These are phyloP conservation scores for Agrotis exclamationis DNA, from an alignment of 2,888 invertebrate genomes.

Conservation along the genomic window DNA sequence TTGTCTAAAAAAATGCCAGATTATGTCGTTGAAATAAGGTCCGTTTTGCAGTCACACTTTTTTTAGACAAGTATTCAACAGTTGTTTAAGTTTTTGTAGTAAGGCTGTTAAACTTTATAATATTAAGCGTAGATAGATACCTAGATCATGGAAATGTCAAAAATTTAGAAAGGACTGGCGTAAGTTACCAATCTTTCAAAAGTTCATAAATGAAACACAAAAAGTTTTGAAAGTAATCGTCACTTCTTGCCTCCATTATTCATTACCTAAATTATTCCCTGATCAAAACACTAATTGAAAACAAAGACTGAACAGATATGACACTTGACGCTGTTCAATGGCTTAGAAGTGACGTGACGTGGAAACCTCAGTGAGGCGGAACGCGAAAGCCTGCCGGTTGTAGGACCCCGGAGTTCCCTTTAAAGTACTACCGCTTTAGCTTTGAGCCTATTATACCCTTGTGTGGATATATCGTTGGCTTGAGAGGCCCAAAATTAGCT, in stretches of 20 bases:
- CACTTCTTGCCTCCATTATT: background rate
- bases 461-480: constrained; percentile 13
- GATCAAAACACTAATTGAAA: constrained; percentile 13
- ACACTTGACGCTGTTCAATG: constrained; percentile 56
- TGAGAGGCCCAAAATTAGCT: constrained; percentile 10
- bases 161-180: too few relatives aligned
- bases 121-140: too few relatives aligned
- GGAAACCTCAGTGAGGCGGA: constrained; percentile 51
- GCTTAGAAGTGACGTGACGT: constrained; percentile 43
- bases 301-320: constrained; percentile 37
- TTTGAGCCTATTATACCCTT: constrained; percentile 26
- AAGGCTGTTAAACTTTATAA: too few relatives aligned
- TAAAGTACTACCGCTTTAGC: constrained; percentile 28
- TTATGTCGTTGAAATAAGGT: too few relatives aligned
- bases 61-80: too few relatives aligned
- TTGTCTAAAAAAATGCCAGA: too few relatives aligned
- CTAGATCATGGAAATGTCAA: too few relatives aligned
- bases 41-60: too few relatives aligned
- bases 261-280: background rate
- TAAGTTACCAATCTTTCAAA: too few relatives aligned
- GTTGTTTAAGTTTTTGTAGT: too few relatives aligned
- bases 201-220: background rate
- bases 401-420: constrained; percentile 13
- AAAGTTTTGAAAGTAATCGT: background rate
- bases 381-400: constrained; percentile 30